These are phyloP conservation scores for Pristiophorus japonicus DNA, from an alignment of 2,113 vertebrate genomes.

Conservation along the genomic window DNA sequence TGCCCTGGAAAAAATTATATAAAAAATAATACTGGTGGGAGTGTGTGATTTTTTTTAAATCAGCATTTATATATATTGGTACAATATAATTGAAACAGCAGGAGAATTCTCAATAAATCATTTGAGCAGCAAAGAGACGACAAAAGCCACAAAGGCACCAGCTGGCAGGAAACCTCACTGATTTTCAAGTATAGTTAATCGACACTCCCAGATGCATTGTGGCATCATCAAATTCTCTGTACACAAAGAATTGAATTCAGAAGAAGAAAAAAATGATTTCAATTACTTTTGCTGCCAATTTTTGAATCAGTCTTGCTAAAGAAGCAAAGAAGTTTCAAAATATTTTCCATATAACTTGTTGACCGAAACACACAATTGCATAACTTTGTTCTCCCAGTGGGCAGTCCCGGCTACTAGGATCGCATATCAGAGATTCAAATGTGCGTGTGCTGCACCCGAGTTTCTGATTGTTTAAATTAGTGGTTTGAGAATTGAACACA, in stretches of 20 bases:
- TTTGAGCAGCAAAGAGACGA: conserved; percentile 15
- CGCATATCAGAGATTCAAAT: not conserved
- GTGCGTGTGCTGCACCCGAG: not conserved
- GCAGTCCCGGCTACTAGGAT: not conserved
- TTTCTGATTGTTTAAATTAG: not conserved
- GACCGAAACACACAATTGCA: not conserved
- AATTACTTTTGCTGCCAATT: not conserved
- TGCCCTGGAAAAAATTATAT: not conserved
- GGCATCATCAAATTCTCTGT: not conserved
- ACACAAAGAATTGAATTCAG: conserved; percentile 7
- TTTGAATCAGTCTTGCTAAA: not conserved
- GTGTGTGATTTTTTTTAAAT: not conserved
- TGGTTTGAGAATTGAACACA: not conserved
- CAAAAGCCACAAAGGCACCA: conserved; percentile 27
- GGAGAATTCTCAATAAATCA: conserved; percentile 32
- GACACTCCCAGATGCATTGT: conserved; percentile 21
- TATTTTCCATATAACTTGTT: not conserved
- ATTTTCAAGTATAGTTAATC: conserved; percentile 30
- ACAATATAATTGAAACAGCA: conserved; percentile 14
- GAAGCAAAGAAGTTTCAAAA: not conserved
- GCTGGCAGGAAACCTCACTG: conserved; percentile 23
- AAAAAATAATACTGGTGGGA: not conserved
- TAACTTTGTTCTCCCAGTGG: not conserved
- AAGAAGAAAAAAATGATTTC: conserved; percentile 13
- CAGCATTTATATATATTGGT: not conserved